Evolutionary conservation across 2,888 invertebrate genomes (phyloP).

Genomic region (Hypomecis atomaria): DNA sequence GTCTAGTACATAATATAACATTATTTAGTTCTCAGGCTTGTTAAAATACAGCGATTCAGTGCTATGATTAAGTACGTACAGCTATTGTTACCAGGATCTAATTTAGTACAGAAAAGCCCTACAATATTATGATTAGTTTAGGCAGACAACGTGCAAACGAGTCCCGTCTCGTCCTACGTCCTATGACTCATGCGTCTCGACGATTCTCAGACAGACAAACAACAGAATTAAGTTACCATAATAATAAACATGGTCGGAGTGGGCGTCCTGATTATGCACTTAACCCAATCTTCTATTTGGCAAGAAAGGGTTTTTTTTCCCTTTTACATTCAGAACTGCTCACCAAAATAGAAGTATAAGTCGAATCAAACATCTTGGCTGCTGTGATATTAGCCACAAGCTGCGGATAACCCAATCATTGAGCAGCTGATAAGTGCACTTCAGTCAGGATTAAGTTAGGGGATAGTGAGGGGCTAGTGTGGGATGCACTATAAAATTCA

Average conservation of each 20-base stretch:
- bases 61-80: neutral
- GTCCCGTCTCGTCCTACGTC: constrained; percentile 62
- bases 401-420: too few relatives aligned
- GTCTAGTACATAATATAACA: too few relatives aligned
- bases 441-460: too few relatives aligned
- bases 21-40: too few relatives aligned
- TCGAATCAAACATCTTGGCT: too few relatives aligned
- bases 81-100: constrained; percentile 1
- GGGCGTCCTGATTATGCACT: constrained; percentile 13
- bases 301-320: constrained; percentile 16
- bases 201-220: constrained; percentile 68
- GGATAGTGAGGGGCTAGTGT: too few relatives aligned
- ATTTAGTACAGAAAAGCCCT: constrained; percentile 12
- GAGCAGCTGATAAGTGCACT: too few relatives aligned
- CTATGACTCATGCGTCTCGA: constrained; percentile 69
- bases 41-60: too few relatives aligned
- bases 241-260: constrained; percentile 31
- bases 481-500: too few relatives aligned
- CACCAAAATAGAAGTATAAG: neutral
- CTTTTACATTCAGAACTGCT: neutral
- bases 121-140: constrained; percentile 31
- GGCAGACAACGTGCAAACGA: constrained; percentile 39
- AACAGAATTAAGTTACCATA: constrained; percentile 38
- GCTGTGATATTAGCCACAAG: too few relatives aligned
- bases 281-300: constrained; percentile 11